Base-by-base conservation (phyloP, 1,140 invertebrate species). In the Theocolax elegans region DNA sequence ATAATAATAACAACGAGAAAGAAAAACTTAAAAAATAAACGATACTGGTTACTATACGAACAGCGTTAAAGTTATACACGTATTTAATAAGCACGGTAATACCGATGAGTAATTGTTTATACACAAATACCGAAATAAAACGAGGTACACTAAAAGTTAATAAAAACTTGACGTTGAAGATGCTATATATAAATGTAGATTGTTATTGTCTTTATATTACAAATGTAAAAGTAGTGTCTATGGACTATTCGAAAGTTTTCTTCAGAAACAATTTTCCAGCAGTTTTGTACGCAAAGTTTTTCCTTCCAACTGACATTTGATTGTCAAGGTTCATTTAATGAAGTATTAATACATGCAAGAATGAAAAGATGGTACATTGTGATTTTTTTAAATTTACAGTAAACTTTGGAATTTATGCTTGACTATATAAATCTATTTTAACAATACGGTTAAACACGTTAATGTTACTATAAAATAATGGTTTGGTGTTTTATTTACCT, bases 131-230 rank as follows among this genome's bases (percentile, higher is more conserved):
- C 25, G 42, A 56, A 56, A 42, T 59, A 31, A 54, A 66, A 62
- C 35, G 40, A 65, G 56, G 44, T 64, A 73, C 48, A 65, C 25
- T 72, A 31, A 60, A 53, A 63, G 6, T 71, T 56, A 7, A 44
- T 31, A 63, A 60, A 63, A 71, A 59, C 4, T 56, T 64, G 23
- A 25, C 67, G 3, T 72, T 73, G 54, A 70, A 72, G 58, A 51
- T 67, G 51, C 35, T 40, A 68, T 67, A 63, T 63, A 60, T 72
- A 29, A 72, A 53, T 67, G 27, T 53, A 51, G 38, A n/a, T 74
- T 59, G 38, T 70, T 72, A 69, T 63, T 54, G 29, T 48, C 3
- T 67, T 42, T 35, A 58, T 38, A 49, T 15, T 48, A 38, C 9
- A 59, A 51, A 21, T 35, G 49, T 40, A 48, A 13, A 59, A 49